Evolutionary conservation across 1,140 invertebrate genomes (phyloP), one percentile per base, ranked within the genome.

Genomic region (Heliconius eleuchia): DNA sequence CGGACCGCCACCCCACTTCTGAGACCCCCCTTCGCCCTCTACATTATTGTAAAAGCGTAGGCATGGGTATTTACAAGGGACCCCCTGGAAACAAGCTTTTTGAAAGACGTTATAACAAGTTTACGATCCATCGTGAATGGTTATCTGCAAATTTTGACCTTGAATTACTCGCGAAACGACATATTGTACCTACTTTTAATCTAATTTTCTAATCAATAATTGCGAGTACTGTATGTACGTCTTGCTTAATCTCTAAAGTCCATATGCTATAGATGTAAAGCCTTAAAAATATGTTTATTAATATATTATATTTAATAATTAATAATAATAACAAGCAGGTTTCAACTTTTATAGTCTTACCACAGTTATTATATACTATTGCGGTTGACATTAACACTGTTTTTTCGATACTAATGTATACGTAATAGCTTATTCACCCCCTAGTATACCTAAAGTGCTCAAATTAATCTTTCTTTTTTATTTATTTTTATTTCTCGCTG

Each of bases 1-100:
- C 91, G 78, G 74, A 83, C 83, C 83, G 84, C 79, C 82, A 87
- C 88, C 89, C 90, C 87, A 82, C 86, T 85, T 85, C 81, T 84
- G 81, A 83, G 86, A 83, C 85, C 89, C 88, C 87, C 86, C 82
- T 81, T 77, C 81, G 77, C 76, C 82, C 78, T 78, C 79, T 80
- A 82, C 86, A 84, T 88, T 86, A 83, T 84, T 85, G 82, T 79
- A 74, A 42, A 82, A 76, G 79, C 82, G 83, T 83, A 83, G 83
- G 81, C 85, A 81, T 78, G 82, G 81, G 80, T 84, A 83, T 85
- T 89, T 87, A 83, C 82, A 85, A 85, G 87, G 87, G 85, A 85
- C 83, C 88, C 86, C 84, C 78, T 85, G 80, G 83, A 83, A 86
- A 86, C 83, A 84, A 77, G 79, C 73, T 73, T 82, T 78, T 81